Base-by-base conservation (phyloP, 2,113 vertebrate genomes). In the Thalassoma bifasciatum region DNA sequence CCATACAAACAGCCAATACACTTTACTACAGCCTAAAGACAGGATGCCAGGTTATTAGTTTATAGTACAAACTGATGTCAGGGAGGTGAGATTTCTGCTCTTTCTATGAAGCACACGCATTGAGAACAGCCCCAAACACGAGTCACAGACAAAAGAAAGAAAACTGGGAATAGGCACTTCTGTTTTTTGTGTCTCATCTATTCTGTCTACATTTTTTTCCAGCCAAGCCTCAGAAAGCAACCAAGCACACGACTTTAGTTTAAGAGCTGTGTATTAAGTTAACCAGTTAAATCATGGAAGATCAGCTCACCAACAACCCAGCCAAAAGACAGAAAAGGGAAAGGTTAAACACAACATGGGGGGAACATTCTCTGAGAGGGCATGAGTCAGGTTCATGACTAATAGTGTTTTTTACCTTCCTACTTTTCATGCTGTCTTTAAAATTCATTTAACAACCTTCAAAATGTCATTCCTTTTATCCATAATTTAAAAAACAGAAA, bases 151-250 rank as follows among this genome's bases (percentile, higher is more conserved):
- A 84, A 62, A 75, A 46, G 16, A 19, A 59, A 79, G 66, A 81
- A 86, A 89, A 79, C 62, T 21, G 63, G 79, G 77, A 89, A 66
- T 87, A 93, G 92, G 90, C 92, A 93, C 92, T 94, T 94, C 80
- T 87, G 79, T 88, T 89, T 86, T 83, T 65, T 74, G 11, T 26
- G 13, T 83, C 79, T 72, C 13, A 58, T 74, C 30, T 61, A 59
- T 63, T 63, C n/a, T 53, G 56, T 59, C 5, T 21, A 66, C 11
- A 1, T 86, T 81, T 75, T 84, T 61, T 79, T 75, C 75, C 75
- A 66, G 56, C 30, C 26, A 21, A 78, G 34, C 40, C 30, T 59
- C 22, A 14, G 21, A 66, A 26, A 57, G 67, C 56, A 74, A 79
- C 61, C 26, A 44, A 62, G 40, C 79, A 74, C 73, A 64, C 37